phyloP scores from a whole-genome alignment of 92 coral and sea anemone species.

The Umimayanthus kanabou region DNA sequence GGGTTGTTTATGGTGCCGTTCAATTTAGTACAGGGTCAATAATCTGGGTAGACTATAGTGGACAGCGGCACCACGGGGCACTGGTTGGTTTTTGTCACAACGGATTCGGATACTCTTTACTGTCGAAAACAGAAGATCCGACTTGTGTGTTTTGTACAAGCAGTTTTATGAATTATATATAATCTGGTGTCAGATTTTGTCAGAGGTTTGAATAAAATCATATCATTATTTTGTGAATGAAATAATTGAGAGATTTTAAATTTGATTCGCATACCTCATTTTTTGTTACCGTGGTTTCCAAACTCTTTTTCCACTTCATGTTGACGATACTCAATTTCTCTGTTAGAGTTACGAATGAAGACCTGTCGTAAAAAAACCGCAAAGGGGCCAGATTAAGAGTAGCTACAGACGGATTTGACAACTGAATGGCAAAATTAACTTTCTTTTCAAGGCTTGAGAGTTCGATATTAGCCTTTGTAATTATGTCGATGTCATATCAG shows the following conservation, averaged over 20 bases:
- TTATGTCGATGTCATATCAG: constrained; percentile 33
- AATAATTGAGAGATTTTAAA: not conserved
- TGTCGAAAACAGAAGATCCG: constrained; percentile 19
- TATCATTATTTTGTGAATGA: not conserved
- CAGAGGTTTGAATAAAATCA: not conserved
- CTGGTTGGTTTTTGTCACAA: constrained; percentile 15
- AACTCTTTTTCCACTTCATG: constrained; percentile 16
- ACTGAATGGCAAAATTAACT: constrained; percentile 44
- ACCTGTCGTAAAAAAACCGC: constrained; percentile 29
- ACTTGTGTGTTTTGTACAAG: not conserved
- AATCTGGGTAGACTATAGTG: not conserved
- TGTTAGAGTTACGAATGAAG: constrained; percentile 9
- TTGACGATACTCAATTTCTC: not conserved
- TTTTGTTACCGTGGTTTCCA: constrained; percentile 5
- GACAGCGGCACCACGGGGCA: constrained; percentile 22
- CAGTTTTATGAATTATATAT: constrained; percentile 13
- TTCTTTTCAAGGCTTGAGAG: constrained; percentile 20
- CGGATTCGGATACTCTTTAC: not conserved
- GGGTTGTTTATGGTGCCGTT: not conserved
- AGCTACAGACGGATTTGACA: constrained; percentile 41
- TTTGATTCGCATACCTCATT: not conserved
- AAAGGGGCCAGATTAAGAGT: constrained; percentile 19
- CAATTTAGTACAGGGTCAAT: not conserved
- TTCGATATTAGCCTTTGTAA: constrained; percentile 35
- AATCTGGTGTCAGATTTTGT: constrained; percentile 1